These are phyloP conservation scores for Spodoptera frugiperda DNA, from an alignment of 1,140 invertebrate genomes.

Conservation along the genomic window DNA sequence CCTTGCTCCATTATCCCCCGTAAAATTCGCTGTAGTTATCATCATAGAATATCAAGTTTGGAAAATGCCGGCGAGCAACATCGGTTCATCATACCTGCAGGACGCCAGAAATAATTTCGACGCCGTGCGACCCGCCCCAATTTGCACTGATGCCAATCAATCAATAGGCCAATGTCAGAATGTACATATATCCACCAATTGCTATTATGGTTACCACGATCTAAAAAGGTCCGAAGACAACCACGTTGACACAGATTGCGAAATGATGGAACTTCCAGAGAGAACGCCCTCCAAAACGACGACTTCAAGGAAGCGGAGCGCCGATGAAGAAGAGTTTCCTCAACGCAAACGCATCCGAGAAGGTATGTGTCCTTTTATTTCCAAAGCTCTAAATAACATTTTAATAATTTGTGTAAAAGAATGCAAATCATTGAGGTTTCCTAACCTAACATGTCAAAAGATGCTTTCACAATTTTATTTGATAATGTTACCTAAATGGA, in stretches of 20 bases:
- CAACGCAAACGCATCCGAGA: constrained; percentile 76
- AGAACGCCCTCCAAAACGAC: constrained; percentile 52
- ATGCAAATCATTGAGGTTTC: constrained; percentile 71
- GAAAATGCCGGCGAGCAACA: constrained; percentile 78
- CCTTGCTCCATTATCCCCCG: background rate
- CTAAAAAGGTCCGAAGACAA: constrained; percentile 60
- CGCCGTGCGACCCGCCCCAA: constrained; percentile 73
- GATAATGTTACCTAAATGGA: constrained; percentile 16
- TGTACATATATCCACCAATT: constrained; percentile 79
- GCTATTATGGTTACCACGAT: constrained; percentile 79
- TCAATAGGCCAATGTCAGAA: constrained; percentile 76
- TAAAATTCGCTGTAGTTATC: background rate
- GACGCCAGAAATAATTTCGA: constrained; percentile 82
- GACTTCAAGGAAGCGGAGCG: constrained; percentile 74
- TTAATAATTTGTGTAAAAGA: constrained; percentile 3
- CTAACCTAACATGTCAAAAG: constrained; percentile 43
- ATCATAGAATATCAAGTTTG: background rate
- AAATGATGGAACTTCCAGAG: constrained; percentile 66
- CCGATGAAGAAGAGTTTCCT: constrained; percentile 66
- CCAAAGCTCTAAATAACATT: constrained; percentile 58
- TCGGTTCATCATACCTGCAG: constrained; percentile 75
- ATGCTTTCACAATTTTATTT: constrained; percentile 34
- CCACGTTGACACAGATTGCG: constrained; percentile 66
- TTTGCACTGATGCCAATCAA: constrained; percentile 74
- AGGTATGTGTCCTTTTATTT: constrained; percentile 69